Percentiles rank a stretch among this genome's conserved stretches.
These are phyloP conservation scores for Sinhomidia bicolor DNA, from an alignment of 2,888 invertebrate species.

Conservation along the genomic window DNA sequence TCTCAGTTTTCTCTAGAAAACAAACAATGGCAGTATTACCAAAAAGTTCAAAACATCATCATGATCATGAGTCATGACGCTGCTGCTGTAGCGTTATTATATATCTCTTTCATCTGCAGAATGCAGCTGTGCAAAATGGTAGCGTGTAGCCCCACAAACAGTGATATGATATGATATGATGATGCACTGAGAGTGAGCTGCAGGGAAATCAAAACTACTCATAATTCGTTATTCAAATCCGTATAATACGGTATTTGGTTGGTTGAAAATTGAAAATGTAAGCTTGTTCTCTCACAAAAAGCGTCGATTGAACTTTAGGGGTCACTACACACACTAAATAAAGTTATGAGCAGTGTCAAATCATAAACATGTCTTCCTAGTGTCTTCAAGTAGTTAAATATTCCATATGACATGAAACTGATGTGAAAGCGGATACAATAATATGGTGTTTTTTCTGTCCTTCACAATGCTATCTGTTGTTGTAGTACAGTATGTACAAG, in stretches of 20 bases:
- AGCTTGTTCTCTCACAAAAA: background rate
- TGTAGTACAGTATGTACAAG: background rate
- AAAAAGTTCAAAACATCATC: background rate
- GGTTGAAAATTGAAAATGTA: too few relatives aligned
- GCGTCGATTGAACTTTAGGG: background rate
- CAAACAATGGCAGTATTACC: background rate
- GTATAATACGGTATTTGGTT: too few relatives aligned
- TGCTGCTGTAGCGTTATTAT: too few relatives aligned
- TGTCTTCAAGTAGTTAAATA: background rate
- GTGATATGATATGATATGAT: too few relatives aligned
- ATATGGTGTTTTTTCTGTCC: background rate
- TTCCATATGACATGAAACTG: background rate
- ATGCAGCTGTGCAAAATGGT: too few relatives aligned
- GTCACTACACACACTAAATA: background rate
- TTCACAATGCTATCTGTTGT: background rate
- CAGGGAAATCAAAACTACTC: background rate
- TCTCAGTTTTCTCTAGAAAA: conserved; percentile 8
- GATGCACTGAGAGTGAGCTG: background rate
- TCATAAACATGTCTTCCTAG: background rate
- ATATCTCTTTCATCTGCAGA: too few relatives aligned
- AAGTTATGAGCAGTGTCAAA: background rate
- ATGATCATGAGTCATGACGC: too few relatives aligned
- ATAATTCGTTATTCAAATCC: background rate
- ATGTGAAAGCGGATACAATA: background rate
- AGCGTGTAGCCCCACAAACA: too few relatives aligned